Base-by-base conservation (phyloP, 2,888 invertebrate species). In the Xestobium rufovillosum region DNA sequence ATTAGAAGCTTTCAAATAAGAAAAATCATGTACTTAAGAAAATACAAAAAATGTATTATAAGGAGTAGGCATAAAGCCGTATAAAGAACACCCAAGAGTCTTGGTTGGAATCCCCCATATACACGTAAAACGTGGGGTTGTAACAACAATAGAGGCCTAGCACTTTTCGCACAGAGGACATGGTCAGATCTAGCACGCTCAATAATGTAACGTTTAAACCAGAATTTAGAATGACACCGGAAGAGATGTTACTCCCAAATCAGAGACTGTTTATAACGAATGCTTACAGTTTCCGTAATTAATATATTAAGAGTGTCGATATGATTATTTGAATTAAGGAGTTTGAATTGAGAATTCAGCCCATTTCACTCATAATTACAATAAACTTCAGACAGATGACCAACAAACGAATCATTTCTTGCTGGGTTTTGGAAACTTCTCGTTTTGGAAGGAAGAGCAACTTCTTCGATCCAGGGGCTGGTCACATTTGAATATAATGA, bases 401-500 rank as follows among this genome's bases (percentile, higher is more conserved):
- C 59, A 51, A 61, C 57, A 32, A 60, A 51, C 51, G 55, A 39
- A 80, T 84, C 2, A 70, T 85, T 36, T 86, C 90, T 9, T 94
- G 92, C 49, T 91, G 91, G 14, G 80, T 91, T 11, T 61, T 94
- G 55, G 87, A 88, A 63, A 91, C 91, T 0, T 92, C 92, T 4
- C 75, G 89, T 2, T 89, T 91, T 54, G 92, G 92, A 14, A 72
- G 89, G 34, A 94, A 94, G 63, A 83, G 84, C 55, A 90, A 84
- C 52, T 91, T 91, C 70, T 76, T 85, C 55, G 78, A 80, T 23
- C 89, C 90, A 0, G 90, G 88, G 2, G 85, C 88, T 0, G 68
- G 89, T 94, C 0, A 80, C 83, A 36, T 92, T 89, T 61, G 89
- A 90, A 61, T 94, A 92, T 60, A 85, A 89, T 60, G 85, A 89